Evolutionary conservation across 2,113 vertebrate species (phyloP), one percentile per base, ranked within the genome.

Genomic region (Oenanthe melanoleuca): DNA sequence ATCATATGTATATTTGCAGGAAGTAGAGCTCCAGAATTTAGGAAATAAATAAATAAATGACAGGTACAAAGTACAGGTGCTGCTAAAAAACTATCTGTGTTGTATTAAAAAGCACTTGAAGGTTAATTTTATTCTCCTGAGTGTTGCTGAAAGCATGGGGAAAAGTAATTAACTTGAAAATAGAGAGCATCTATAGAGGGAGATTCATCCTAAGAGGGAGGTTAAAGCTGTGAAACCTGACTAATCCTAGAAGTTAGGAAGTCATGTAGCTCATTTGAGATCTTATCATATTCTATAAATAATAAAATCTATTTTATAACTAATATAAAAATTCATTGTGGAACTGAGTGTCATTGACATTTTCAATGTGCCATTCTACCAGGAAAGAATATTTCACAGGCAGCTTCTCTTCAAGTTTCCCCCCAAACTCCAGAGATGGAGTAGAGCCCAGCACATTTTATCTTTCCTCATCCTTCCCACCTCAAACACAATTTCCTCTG

Each of bases 201-300:
- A 92, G 7, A 29, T 70, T 90, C 38, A 23, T 29, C 38, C 63
- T 61, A 18, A 70, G 88, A 80, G 23, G 50, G 64, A 88, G 26
- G 34, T 55, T 86, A 55, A 65, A 70, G 33, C 52, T 83, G 31
- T 70, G 53, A 88, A 88, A 63, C 12, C 6, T 90, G 86, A 55
- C 23, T 80, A 73, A 93, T 88, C 90, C 74, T 70, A 38, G 19
- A 88, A 69, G 55, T 92, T 82, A 86, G 50, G 86, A 73, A 92
- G 74, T 90, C 71, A 16, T 29, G 64, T 63, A 42, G 55, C 77
- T 72, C 49, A 64, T 79, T 71, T 17, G 38, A 77, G 75, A 55
- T 50, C 31, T 38, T 72, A 19, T 8, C 34, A n/a, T 28, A 9
- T 24, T 78, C 13, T 45, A 11, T 29, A n/a, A 45, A 38, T n/a